These are phyloP conservation scores for Crotalus horridus DNA, from an alignment of 2,113 vertebrate species.

Conservation along the genomic window DNA sequence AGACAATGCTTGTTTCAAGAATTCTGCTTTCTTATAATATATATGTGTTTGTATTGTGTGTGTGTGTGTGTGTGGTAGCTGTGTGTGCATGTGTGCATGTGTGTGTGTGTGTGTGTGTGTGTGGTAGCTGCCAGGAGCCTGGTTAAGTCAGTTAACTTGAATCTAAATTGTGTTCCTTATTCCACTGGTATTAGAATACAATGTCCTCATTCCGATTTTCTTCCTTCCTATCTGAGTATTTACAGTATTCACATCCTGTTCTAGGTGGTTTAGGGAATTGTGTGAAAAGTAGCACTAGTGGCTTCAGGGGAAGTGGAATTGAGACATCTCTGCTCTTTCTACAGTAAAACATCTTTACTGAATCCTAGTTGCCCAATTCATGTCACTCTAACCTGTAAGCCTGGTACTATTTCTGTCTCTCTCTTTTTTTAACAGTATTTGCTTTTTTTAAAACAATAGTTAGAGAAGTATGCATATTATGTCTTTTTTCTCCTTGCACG, in stretches of 20 bases:
- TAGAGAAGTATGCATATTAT: background rate
- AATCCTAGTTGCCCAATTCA: background rate
- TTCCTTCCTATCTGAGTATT: background rate
- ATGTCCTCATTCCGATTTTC: background rate
- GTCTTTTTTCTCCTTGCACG: background rate
- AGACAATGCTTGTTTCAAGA: no score
- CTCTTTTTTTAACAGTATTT: background rate
- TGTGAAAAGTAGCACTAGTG: background rate
- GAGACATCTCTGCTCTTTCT: background rate
- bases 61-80: no score
- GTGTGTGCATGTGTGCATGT: no score
- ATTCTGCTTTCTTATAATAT: no score
- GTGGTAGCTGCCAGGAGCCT: slow-evolving; percentile 6
- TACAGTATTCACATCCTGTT: background rate
- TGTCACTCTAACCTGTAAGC: background rate
- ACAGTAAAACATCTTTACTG: background rate
- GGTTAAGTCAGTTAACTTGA: rapidly evolving
- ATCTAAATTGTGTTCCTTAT: background rate
- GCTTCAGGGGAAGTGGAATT: background rate
- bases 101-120: no score
- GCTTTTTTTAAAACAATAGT: background rate
- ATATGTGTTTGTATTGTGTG: no score
- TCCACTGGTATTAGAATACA: background rate
- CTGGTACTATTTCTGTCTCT: background rate
- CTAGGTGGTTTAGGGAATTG: background rate